These are phyloP conservation scores for Eunapius fragilis DNA, from an alignment of 37 sponge, comb jelly and placozoan species.

Conservation along the genomic window DNA sequence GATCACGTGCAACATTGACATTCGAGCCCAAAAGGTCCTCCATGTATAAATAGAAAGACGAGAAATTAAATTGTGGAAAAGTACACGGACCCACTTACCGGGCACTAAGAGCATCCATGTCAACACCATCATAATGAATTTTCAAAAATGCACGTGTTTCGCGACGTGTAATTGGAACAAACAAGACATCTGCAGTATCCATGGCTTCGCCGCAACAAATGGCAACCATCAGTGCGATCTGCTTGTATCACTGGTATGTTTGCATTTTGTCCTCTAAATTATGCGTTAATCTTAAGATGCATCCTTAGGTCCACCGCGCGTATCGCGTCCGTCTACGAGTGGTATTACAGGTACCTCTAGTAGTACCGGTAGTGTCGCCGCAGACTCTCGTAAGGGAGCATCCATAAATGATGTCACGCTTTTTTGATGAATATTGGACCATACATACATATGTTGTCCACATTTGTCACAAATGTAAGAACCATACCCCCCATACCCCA, in stretches of 20 bases:
- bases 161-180: background rate
- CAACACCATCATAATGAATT: background rate
- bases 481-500: no score
- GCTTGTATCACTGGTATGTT: background rate
- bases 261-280: background rate
- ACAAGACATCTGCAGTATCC: background rate
- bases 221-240: background rate
- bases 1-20: no score
- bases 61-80: no score
- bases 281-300: background rate
- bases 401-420: no score
- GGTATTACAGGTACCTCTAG: background rate
- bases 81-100: no score
- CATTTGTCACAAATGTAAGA: no score
- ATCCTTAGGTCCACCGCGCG: background rate
- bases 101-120: background rate
- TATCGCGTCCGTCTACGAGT: background rate
- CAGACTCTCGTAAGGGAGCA: background rate
- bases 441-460: no score
- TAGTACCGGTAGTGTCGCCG: background rate
- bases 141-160: background rate
- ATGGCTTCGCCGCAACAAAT: background rate
- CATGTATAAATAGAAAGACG: no score
- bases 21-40: no score
- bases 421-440: no score